phyloP scores from a whole-genome alignment of 1,140 invertebrate species.

The Ips typographus region DNA sequence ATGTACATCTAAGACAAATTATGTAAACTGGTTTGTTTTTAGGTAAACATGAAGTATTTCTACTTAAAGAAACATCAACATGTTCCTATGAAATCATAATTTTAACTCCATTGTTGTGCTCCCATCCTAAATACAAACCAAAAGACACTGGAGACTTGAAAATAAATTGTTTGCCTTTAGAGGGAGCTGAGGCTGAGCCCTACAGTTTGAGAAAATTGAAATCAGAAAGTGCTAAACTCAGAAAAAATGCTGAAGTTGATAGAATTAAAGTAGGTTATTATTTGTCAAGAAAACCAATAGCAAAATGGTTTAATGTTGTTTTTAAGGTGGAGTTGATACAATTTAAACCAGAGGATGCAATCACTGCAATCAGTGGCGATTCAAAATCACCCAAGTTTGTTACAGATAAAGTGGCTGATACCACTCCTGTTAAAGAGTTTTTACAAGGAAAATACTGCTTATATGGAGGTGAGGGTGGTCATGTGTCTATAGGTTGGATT shows the following conservation, averaged over 20 bases:
- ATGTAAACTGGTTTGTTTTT: not conserved
- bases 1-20: not conserved
- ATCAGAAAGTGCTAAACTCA: constrained; percentile 68
- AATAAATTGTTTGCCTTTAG: constrained; percentile 77
- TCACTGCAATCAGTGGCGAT: not conserved
- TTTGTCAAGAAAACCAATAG: not conserved
- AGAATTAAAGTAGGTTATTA: constrained; percentile 58
- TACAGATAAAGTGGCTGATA: constrained; percentile 18
- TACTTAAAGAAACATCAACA: constrained; percentile 88
- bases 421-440: constrained; percentile 27
- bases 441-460: constrained; percentile 68
- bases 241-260: constrained; percentile 68
- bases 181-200: constrained; percentile 73
- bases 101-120: constrained; percentile 80
- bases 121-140: constrained; percentile 86
- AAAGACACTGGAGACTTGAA: constrained; percentile 77
- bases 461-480: constrained; percentile 61
- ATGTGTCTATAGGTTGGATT: too few species aligned
- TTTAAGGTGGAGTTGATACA: constrained; percentile 32
- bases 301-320: not conserved
- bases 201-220: constrained; percentile 70
- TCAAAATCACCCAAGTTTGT: constrained; percentile 25
- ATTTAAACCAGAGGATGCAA: constrained; percentile 29
- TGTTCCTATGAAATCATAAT: constrained; percentile 94
- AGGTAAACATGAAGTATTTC: constrained; percentile 86